Percentiles rank a stretch among this genome's conserved stretches.
Conservation (phyloP, 1,140 invertebrate genomes). For the Berghia stephanieae region DNA sequence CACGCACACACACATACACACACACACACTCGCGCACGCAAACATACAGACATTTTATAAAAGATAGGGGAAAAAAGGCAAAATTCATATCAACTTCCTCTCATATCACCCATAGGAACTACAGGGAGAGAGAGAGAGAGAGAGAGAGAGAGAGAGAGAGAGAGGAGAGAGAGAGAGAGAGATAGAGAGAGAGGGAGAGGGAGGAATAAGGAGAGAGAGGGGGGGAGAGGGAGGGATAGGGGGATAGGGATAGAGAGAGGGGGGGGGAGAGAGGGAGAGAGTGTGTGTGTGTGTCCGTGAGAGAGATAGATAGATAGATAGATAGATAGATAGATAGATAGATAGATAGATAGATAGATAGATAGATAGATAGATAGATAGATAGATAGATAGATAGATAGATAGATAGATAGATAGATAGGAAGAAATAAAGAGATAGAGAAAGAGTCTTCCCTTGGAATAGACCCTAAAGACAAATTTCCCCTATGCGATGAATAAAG, state of each 20-base stretch:
- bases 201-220: neutral
- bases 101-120: neutral
- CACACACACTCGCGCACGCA: no score
- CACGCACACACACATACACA: neutral
- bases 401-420: no score
- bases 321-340: neutral
- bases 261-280: no score
- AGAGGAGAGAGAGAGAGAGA: neutral
- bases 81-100: neutral
- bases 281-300: no score
- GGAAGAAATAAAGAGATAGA: no score
- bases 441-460: neutral
- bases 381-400: neutral
- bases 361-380: neutral
- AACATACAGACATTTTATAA: neutral
- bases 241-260: no score
- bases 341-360: neutral
- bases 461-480: no score
- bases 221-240: neutral
- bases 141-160: conserved; percentile 8
- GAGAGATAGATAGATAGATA: no score
- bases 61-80: neutral
- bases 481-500: no score
- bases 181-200: no score
- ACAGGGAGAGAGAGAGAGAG: no score